phyloP scores from a whole-genome alignment of 2,797 vertebrate genomes.

The Pantherophis vulpinus region DNA sequence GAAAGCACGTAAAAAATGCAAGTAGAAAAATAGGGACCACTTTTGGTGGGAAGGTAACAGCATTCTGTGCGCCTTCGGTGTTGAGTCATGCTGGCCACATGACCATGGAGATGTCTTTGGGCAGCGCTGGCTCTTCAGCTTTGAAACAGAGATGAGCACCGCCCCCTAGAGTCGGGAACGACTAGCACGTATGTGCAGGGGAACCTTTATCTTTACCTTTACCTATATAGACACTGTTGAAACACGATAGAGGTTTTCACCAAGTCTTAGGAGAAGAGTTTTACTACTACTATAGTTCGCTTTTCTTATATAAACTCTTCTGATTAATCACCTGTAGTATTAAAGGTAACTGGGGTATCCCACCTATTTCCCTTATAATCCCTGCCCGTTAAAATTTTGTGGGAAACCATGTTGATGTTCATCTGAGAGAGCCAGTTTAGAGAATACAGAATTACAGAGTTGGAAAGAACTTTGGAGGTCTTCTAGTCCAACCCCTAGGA shows the following conservation, averaged over 20 bases:
- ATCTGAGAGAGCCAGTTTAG: background rate
- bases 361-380: background rate
- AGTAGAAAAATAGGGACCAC: too few species aligned
- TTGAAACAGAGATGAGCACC: too few species aligned
- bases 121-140: too few species aligned
- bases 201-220: too few species aligned
- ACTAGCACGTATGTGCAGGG: too few species aligned
- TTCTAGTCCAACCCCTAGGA: background rate
- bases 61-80: accelerated
- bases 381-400: background rate
- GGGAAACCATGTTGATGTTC: background rate
- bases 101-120: too few species aligned
- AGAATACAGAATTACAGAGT: background rate
- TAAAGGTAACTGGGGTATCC: background rate
- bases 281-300: background rate
- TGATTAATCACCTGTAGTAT: background rate
- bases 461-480: background rate
- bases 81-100: too few species aligned
- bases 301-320: background rate
- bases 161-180: too few species aligned
- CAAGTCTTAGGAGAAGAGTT: background rate
- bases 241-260: background rate
- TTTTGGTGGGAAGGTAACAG: too few species aligned
- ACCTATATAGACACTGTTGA: background rate
- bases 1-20: too few species aligned